Evolutionary conservation across 2,113 vertebrate genomes (phyloP).

Genomic region (Aptenodytes patagonicus): DNA sequence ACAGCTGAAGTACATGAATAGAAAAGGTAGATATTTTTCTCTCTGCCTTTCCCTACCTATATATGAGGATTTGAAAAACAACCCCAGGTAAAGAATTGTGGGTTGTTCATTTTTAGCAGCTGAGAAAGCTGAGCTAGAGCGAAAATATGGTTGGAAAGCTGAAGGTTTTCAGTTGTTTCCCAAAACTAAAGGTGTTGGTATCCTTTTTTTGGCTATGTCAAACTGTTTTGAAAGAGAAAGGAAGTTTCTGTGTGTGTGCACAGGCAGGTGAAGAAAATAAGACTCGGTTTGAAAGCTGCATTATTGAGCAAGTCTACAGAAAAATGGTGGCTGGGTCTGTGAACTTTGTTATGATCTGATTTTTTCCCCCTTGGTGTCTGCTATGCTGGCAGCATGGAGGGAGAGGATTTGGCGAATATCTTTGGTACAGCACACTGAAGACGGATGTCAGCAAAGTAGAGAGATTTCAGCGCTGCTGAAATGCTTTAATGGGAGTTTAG

Average conservation of each 20-base stretch:
- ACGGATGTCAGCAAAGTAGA: not conserved
- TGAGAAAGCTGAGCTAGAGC: not conserved
- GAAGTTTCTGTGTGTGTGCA: not conserved
- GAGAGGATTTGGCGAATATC: not conserved
- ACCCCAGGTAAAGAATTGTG: not conserved
- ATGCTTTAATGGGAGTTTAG: not conserved
- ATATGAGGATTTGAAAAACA: not conserved
- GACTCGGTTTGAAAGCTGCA: not conserved
- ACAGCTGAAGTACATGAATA: not conserved
- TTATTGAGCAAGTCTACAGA: not conserved
- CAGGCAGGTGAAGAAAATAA: not conserved
- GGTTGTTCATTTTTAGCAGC: not conserved
- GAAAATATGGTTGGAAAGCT: not conserved
- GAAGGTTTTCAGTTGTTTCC: not conserved
- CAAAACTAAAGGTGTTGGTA: not conserved
- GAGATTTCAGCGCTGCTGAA: not conserved
- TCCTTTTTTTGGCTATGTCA: not conserved
- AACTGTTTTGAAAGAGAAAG: not conserved
- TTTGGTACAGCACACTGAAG: not conserved
- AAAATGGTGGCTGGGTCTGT: not conserved
- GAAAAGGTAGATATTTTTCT: not conserved
- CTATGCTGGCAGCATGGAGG: not conserved
- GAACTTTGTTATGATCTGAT: not conserved
- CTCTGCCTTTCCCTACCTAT: not conserved
- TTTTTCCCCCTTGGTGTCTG: not conserved